Base-by-base conservation (phyloP, 2,113 vertebrate genomes). In the Willisornis vidua region DNA sequence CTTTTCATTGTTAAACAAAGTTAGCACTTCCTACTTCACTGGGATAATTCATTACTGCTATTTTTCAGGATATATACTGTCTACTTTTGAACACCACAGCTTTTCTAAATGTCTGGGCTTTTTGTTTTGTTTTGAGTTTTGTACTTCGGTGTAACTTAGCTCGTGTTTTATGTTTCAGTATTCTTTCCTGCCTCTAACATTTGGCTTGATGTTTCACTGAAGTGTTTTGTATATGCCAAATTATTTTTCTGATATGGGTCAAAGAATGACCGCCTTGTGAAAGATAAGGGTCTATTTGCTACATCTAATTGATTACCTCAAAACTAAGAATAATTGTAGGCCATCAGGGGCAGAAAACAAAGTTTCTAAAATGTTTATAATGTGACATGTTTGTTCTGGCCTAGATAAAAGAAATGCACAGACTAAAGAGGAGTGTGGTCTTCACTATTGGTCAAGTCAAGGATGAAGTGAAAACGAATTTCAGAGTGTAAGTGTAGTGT, bases 331-430 rank as follows among this genome's bases (percentile, higher is more conserved):
- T 51, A 87, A 73, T 20, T 49, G 22, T 46, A 63, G 52, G 41
- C 33, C 85, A 87, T 51, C 55, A 58, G 79, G 68, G 79, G 72
- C 76, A 89, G 65, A 87, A 90, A 95, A 68, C 15, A 72, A 62
- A 37, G 48, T 72, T 95, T 80, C 54, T 95, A 80, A 90, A 96
- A 93, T 71, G 90, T 93, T 93, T 92, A 75, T 83, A 54, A 68
- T 48, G 39, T 86, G 68, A 65, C 59, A 37, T 62, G 61, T 72
- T 89, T 14, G n/a, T 87, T 96, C 58, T 85, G 65, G 70, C 73
- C 73, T 75, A 92, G 61, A 54, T 58, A 78, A 85, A 91, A 72
- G 37, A 86, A 95, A 58, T 73, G 29, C 45, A 77, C 43, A 58
- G 31, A 45, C 57, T 88, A 48, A 57, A 93, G 19, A 65, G 35